A percentile compares a stretch with the other conserved stretches of the same genome.
Conservation (phyloP, 2,888 invertebrate genomes). For the Drosophila paranaensis region DNA sequence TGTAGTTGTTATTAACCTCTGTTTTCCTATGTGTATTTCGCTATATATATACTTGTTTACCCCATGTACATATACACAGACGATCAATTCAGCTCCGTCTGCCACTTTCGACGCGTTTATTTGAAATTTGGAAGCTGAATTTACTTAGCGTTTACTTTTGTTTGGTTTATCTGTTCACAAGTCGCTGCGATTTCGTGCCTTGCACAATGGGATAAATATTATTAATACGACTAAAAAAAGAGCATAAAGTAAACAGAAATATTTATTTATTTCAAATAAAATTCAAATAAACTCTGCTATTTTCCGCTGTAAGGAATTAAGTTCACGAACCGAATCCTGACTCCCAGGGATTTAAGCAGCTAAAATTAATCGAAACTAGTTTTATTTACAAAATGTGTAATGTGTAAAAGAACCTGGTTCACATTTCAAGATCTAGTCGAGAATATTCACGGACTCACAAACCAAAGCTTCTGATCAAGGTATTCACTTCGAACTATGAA, state of each 20-base stretch:
- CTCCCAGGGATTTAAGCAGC: not conserved
- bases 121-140: constrained; percentile 56
- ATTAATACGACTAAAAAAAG: constrained; percentile 9
- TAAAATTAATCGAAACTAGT: not conserved
- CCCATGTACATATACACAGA: constrained; percentile 1
- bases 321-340: not conserved
- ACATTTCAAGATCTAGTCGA: not conserved
- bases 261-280: not conserved
- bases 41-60: constrained; percentile 20
- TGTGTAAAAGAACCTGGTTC: not conserved
- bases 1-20: constrained; percentile 12
- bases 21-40: constrained; percentile 9
- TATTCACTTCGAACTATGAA: not conserved
- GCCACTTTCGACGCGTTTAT: constrained; percentile 65
- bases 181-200: constrained; percentile 54
- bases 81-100: constrained; percentile 29
- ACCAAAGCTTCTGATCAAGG: not conserved
- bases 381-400: not conserved
- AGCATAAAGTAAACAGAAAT: not conserved
- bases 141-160: constrained; percentile 53
- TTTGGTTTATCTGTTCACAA: constrained; percentile 61
- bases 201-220: constrained; percentile 47
- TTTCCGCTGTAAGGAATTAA: not conserved
- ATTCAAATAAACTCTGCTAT: not conserved
- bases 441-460: not conserved